Percentiles rank a stretch among this genome's conserved stretches.
Evolutionary conservation across 1,140 invertebrate species (phyloP).

Genomic region (Pogonognathellus flavescens): DNA sequence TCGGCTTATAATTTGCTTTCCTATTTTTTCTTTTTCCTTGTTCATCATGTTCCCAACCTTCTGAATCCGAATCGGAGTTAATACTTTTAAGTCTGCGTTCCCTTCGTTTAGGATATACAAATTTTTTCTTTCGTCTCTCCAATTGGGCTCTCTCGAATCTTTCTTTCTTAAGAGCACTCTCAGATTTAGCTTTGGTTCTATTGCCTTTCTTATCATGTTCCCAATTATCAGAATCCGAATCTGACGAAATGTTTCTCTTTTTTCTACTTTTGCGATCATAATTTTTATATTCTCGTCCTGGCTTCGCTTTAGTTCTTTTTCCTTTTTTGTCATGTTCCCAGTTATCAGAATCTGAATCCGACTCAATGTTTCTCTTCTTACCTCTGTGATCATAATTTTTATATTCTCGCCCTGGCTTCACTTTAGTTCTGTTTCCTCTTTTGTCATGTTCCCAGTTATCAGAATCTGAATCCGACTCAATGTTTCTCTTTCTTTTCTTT

Average conservation of each 20-base stretch:
- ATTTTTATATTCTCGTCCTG: neutral
- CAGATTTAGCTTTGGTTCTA: neutral
- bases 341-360: neutral
- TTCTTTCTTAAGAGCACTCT: neutral
- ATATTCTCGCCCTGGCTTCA: neutral
- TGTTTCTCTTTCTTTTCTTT: neutral
- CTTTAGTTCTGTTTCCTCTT: too few relatives aligned
- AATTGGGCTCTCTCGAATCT: neutral
- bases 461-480: neutral
- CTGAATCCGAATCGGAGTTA: conserved; percentile 1
- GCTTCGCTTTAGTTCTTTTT: neutral
- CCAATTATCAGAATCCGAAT: neutral
- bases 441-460: neutral
- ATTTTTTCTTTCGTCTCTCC: neutral
- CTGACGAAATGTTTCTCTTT: neutral
- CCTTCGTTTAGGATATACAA: neutral
- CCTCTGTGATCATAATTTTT: neutral
- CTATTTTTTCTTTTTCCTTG: neutral
- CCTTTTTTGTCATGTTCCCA: neutral
- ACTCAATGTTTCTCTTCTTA: neutral
- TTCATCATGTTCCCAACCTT: neutral
- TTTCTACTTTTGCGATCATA: neutral
- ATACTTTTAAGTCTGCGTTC: neutral
- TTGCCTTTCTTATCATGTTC: neutral
- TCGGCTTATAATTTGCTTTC: neutral